Conservation (phyloP, 2,113 vertebrate species). For the Pteruthius melanotis region DNA sequence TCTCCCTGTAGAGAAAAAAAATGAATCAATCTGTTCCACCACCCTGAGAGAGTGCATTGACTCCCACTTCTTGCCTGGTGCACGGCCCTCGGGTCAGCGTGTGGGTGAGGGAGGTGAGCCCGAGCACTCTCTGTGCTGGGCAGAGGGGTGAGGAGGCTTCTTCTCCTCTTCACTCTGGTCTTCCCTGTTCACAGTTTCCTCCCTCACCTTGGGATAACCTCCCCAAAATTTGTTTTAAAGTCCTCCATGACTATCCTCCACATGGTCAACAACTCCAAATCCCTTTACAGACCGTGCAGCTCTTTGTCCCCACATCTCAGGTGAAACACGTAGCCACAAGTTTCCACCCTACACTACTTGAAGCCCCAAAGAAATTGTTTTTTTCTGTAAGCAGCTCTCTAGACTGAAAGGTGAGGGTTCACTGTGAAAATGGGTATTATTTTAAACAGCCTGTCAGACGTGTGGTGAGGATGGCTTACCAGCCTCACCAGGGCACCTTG, state of each 20-base stretch:
- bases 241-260: neutral
- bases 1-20: rapidly evolving
- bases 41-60: neutral
- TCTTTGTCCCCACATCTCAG: neutral
- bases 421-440: neutral
- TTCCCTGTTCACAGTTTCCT: neutral
- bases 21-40: neutral
- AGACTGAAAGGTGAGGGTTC: neutral
- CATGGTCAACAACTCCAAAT: neutral
- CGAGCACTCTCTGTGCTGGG: rapidly evolving
- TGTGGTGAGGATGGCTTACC: neutral
- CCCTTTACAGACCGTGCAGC: neutral
- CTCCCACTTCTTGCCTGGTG: neutral
- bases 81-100: neutral
- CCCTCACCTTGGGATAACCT: neutral
- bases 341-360: neutral
- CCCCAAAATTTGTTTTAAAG: neutral
- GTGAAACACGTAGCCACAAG: rapidly evolving
- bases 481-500: neutral
- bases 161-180: rapidly evolving
- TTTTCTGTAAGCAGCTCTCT: neutral
- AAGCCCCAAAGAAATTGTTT: neutral
- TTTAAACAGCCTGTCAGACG: neutral
- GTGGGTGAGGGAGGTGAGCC: neutral
- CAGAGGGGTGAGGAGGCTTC: neutral